Conservation (phyloP, 2,797 vertebrate genomes). For the Oceanodroma leucorhoa region DNA sequence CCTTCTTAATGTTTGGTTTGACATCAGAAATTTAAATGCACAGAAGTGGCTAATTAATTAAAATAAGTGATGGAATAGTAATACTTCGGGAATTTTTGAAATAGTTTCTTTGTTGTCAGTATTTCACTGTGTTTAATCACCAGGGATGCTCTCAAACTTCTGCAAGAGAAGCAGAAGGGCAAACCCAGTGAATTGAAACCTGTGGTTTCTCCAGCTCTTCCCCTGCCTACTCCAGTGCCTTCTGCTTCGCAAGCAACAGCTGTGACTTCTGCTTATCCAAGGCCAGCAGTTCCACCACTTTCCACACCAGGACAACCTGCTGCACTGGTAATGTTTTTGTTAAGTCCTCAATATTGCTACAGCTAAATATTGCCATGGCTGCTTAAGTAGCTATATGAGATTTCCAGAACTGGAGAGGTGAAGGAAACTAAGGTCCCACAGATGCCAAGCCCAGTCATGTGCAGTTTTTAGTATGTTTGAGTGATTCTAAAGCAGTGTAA, state of each 20-base stretch:
- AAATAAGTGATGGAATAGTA: not conserved
- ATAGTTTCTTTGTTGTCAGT: not conserved
- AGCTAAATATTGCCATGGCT: not conserved
- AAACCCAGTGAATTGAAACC: slow-evolving; percentile 49
- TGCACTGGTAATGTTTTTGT: slow-evolving; percentile 74
- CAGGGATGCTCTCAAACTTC: slow-evolving; percentile 90
- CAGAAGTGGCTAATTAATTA: not conserved
- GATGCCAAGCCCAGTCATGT: not conserved
- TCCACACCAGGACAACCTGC: slow-evolving; percentile 87
- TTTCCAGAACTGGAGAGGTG: not conserved
- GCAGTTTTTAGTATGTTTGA: not conserved
- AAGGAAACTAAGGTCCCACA: not conserved
- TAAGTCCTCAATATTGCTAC: not conserved
- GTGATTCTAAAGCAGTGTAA: not conserved
- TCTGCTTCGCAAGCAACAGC: not conserved
- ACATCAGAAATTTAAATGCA: not conserved
- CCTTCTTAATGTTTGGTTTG: not conserved
- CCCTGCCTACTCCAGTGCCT: not conserved
- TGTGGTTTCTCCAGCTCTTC: slow-evolving; percentile 32
- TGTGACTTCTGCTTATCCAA: slow-evolving; percentile 64
- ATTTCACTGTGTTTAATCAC: slow-evolving; percentile 18
- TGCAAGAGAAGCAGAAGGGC: slow-evolving; percentile 76
- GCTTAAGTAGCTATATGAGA: not conserved
- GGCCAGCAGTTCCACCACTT: slow-evolving; percentile 83
- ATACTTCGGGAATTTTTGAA: not conserved